phyloP scores from a whole-genome alignment of 2,888 invertebrate species.

The Tetragonisca angustula region DNA sequence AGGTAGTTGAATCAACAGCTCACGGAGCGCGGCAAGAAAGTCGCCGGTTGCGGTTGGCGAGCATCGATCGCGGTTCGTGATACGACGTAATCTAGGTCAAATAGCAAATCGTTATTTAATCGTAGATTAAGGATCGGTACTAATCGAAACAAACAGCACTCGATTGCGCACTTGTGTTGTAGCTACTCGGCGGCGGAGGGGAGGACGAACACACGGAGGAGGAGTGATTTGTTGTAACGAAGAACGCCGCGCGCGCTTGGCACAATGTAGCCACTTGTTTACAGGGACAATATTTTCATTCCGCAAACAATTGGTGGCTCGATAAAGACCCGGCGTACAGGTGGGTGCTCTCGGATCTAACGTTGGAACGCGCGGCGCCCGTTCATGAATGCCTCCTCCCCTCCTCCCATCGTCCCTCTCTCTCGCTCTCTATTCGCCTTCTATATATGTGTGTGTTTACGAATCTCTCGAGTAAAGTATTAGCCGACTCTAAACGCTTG shows the following conservation, averaged over 20 bases:
- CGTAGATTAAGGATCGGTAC: conserved; percentile 71
- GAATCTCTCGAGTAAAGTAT: conserved; percentile 74
- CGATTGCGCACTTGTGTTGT: conserved; percentile 67
- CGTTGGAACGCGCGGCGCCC: conserved; percentile 68
- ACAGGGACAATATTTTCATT: conserved; percentile 84
- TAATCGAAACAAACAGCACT: conserved; percentile 71
- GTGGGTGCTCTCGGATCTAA: conserved; percentile 73
- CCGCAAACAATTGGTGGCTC: conserved; percentile 83
- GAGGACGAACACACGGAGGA: not conserved
- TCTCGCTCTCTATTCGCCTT: not conserved
- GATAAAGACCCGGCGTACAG: conserved; percentile 80
- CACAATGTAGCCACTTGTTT: conserved; percentile 79
- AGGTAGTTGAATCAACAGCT: not conserved
- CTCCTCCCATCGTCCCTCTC: not conserved
- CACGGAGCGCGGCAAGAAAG: not conserved
- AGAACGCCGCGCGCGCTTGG: conserved; percentile 65
- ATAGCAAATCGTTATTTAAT: conserved; percentile 75
- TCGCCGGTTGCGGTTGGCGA: too few relatives aligned
- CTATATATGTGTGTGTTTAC: conserved; percentile 69
- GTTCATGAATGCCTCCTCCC: conserved; percentile 54
- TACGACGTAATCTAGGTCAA: conserved; percentile 72
- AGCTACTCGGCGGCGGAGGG: not conserved
- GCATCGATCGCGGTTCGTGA: conserved; percentile 56
- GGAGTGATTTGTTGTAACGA: conserved; percentile 74
- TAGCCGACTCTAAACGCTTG: conserved; percentile 72